Percentiles rank a stretch among this genome's conserved stretches.
phyloP scores from a whole-genome alignment of 2,797 vertebrate genomes.

The Lutjanus argentimaculatus region DNA sequence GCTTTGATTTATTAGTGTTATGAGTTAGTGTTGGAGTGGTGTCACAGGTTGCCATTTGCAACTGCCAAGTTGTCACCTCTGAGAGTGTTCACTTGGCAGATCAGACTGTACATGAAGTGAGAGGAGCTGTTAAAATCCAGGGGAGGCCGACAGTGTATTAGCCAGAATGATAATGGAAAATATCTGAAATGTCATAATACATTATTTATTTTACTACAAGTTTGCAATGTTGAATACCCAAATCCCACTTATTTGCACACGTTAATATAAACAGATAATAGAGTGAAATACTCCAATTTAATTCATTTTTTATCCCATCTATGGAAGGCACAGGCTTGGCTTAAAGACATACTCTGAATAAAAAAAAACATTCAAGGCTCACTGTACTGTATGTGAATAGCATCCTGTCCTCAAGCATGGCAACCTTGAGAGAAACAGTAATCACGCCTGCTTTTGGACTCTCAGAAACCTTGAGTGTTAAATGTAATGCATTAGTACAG shows the following conservation, averaged over 20 bases:
- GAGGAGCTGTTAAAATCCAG: slow-evolving; percentile 47
- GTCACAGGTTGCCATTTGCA: slow-evolving; percentile 69
- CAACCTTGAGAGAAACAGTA: slow-evolving; percentile 40
- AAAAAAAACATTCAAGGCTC: slow-evolving; percentile 15
- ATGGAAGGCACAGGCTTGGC: neutral
- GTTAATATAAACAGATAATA: slow-evolving; percentile 28
- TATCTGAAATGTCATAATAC: slow-evolving; percentile 25
- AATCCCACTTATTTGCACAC: slow-evolving; percentile 32
- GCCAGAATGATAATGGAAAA: slow-evolving; percentile 49
- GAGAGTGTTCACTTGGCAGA: slow-evolving; percentile 68
- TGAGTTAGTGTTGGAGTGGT: slow-evolving; percentile 45
- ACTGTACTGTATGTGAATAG: slow-evolving; percentile 1
- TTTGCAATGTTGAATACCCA: slow-evolving; percentile 9
- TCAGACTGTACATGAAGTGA: slow-evolving; percentile 49
- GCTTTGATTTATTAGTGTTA: slow-evolving; percentile 60
- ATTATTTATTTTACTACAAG: slow-evolving; percentile 38
- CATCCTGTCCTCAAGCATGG: neutral
- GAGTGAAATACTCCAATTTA: slow-evolving; percentile 12
- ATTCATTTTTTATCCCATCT: slow-evolving; percentile 6
- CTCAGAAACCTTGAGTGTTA: slow-evolving; percentile 21
- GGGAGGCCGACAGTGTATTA: slow-evolving; percentile 43
- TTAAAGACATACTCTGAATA: slow-evolving; percentile 25
- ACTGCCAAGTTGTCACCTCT: slow-evolving; percentile 65
- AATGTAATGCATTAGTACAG: slow-evolving; percentile 33
- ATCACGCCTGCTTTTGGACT: slow-evolving; percentile 15